These are phyloP conservation scores for Plagodis pulveraria DNA, from an alignment of 2,888 invertebrate species.

Conservation along the genomic window DNA sequence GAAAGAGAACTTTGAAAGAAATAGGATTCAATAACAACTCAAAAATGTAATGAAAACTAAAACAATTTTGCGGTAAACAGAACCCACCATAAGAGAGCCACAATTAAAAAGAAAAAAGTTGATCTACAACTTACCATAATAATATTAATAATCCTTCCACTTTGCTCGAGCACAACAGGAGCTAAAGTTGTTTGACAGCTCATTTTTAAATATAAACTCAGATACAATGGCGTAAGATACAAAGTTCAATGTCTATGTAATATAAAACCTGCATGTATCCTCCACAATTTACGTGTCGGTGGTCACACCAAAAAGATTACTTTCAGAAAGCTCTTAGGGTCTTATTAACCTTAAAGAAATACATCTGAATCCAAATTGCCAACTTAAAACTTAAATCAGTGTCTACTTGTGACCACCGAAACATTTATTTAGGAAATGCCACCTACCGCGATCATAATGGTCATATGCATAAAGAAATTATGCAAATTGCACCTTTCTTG, in stretches of 20 bases:
- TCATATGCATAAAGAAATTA: constrained; percentile 41
- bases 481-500: constrained; percentile 24
- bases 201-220: constrained; percentile 5
- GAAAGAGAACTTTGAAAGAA: background rate
- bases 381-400: constrained; percentile 45
- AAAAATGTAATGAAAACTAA: background rate
- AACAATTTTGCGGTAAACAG: constrained; percentile 10
- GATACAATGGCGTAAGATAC: constrained; percentile 1
- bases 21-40: background rate
- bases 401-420: constrained; percentile 41
- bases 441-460: constrained; percentile 45
- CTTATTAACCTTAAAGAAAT: constrained; percentile 39
- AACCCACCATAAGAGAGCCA: constrained; percentile 19
- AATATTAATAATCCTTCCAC: constrained; percentile 24
- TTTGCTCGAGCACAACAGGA: constrained; percentile 14
- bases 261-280: constrained; percentile 4
- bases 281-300: constrained; percentile 46
- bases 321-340: constrained; percentile 35
- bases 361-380: constrained; percentile 43
- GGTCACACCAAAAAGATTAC: constrained; percentile 48
- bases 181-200: constrained; percentile 11
- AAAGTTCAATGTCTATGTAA: constrained; percentile 8
- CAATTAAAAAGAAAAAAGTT: constrained; percentile 22
- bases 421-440: constrained; percentile 49
- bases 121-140: constrained; percentile 27